Base-by-base conservation (phyloP, 2,113 vertebrate genomes). In the Oncorhynchus keta region DNA sequence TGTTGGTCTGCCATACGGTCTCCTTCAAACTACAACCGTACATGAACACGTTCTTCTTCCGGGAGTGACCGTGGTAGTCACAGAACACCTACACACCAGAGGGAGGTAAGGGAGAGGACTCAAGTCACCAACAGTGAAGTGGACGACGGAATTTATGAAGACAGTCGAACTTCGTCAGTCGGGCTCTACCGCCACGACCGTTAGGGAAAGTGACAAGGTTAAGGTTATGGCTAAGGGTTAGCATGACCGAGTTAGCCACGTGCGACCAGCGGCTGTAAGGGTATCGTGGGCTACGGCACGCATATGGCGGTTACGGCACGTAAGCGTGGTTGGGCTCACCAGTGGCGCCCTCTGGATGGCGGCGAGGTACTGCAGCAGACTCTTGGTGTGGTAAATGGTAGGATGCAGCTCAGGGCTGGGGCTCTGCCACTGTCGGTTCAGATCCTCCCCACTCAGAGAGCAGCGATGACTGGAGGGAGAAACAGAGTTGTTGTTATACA, bases 1-100 rank as follows among this genome's bases (percentile, higher is more conserved):
- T 91, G 70, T 79, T 93, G 39, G 96, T 95, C 74, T 97, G 97
- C 96, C 96, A 97, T 79, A 99, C 94, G 0, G 98, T 99, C 87
- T 99, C 97, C 83, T 97, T 99, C 80, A 99, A 89, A 68, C 98
- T 99, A 92, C 98, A 99, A 84, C 98, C 98, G 55, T 99, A 99
- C 97, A 99, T 97, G 82, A 99, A 99, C 0, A 99, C 97, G 20
- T 99, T 99, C 92, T 99, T 99, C 93, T 99, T 99, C 75, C 98
- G 95, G 75, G 97, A 99, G 86, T 99, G 98, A 72, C 98, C 98
- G 62, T 99, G 98, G 86, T 98, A 99, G 91, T 99, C 98, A 24
- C 93, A 94, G 80, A 92, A 94, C 16, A 94, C 92, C 93, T 94
- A 70, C 71, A 55, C 62, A 5, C 13, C 12, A 18, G 13, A 18